These are phyloP conservation scores for Drosophila subobscura DNA, from an alignment of 1,140 invertebrate species.

Conservation along the genomic window DNA sequence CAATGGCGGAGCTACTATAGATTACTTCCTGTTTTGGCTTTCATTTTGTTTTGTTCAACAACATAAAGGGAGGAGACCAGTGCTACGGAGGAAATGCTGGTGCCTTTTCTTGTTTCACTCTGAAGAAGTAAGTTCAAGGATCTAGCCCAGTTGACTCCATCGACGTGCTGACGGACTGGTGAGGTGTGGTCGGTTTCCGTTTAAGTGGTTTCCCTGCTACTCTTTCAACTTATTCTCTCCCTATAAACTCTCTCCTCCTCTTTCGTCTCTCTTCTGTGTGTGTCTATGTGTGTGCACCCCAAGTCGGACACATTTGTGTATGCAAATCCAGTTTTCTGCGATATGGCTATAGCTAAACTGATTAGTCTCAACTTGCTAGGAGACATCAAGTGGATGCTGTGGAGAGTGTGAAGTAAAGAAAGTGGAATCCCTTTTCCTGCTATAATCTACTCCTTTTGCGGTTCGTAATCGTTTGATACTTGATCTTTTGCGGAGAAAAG, in stretches of 20 bases:
- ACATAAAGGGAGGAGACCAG: slow-evolving; percentile 16
- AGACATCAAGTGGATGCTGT: slow-evolving; percentile 50
- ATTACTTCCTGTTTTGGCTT: slow-evolving; percentile 81
- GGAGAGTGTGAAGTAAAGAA: slow-evolving; percentile 6
- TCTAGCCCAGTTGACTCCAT: no score
- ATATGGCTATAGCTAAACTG: slow-evolving; percentile 47
- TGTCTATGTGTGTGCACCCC: no score
- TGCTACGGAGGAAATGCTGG: not conserved
- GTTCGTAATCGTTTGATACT: slow-evolving; percentile 39
- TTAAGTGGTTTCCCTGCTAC: slow-evolving; percentile 66
- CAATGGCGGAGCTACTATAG: slow-evolving; percentile 79
- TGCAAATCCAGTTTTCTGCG: slow-evolving; percentile 47
- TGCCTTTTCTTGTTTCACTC: slow-evolving; percentile 2
- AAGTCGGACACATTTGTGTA: slow-evolving; percentile 27
- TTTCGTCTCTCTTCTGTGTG: not conserved
- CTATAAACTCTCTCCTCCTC: not conserved
- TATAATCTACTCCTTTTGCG: slow-evolving; percentile 23
- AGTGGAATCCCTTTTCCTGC: not conserved
- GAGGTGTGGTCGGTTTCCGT: slow-evolving; percentile 73
- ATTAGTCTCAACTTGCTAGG: slow-evolving; percentile 50
- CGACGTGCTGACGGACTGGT: slow-evolving; percentile 33
- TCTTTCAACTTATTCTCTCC: slow-evolving; percentile 1
- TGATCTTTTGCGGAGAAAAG: slow-evolving; percentile 18
- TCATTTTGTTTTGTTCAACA: slow-evolving; percentile 53
- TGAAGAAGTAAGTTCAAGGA: not conserved